Evolutionary conservation across 2,797 vertebrate species (phyloP), one percentile per base, ranked within the genome.

Genomic region (Dromococcyx pavoninus): DNA sequence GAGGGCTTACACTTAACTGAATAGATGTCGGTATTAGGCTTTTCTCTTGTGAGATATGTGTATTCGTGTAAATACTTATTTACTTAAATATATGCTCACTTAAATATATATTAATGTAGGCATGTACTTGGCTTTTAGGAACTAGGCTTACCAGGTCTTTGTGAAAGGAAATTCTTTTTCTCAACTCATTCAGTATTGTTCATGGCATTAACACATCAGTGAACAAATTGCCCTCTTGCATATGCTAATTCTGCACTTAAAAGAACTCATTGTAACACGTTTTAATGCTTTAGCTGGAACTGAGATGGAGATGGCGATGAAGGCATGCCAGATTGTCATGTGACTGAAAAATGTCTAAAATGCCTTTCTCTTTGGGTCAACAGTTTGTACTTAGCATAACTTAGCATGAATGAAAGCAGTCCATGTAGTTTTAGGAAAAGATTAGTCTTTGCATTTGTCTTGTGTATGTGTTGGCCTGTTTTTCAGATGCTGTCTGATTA

Each of bases 201-300:
- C 98, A 94, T 95, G 94, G 97, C 98, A 98, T 98, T 98, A 99
- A 99, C 98, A 99, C 98, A 98, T 98, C 98, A 98, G 96, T 99
- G 98, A 99, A 98, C 98, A 99, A 99, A 99, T 98, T 99, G 98
- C 97, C 96, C 96, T 98, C 98, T 97, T 98, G 97, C 97, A 97
- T 98, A 98, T 97, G 98, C 98, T 98, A 98, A 99, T 99, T 98
- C 95, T 80, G 93, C 97, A 96, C 97, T 98, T 98, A 98, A 99
- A 99, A 98, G 98, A 98, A 97, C 98, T 98, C 98, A 98, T 98
- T 99, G 98, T 99, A 98, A 97, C 95, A 77, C 62, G 69, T 97
- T 98, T 98, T 98, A 98, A 98, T 98, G 98, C 98, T 97, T 97
- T 98, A 97, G 98, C 97, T 97, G 77, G 92, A 97, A 97, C 81